Conservation (phyloP, 2,797 vertebrate species). For the Alauda arvensis region DNA sequence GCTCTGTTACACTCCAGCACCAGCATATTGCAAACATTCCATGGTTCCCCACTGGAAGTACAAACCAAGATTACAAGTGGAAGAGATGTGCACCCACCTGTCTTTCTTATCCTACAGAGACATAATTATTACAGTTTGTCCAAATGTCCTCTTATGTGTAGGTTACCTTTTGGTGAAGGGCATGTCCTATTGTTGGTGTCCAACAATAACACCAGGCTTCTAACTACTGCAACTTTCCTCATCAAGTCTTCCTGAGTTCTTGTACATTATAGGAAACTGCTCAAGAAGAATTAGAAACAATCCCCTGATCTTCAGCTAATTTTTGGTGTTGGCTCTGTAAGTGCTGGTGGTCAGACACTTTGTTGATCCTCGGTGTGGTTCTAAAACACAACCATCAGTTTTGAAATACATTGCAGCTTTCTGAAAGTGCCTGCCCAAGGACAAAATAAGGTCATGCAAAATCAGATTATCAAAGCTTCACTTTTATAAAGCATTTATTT, state of each 20-base stretch:
- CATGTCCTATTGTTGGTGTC: background rate
- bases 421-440: background rate
- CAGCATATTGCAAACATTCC: background rate
- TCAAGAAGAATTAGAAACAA: background rate
- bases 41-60: background rate
- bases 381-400: background rate
- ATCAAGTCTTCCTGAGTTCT: background rate
- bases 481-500: background rate
- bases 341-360: background rate
- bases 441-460: background rate
- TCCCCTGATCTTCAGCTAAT: accelerated
- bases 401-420: background rate
- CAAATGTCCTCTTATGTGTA: background rate
- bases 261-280: background rate
- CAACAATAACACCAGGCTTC: background rate
- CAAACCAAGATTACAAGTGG: background rate
- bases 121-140: background rate
- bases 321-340: accelerated
- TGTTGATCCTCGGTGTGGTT: background rate
- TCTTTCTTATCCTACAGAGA: background rate
- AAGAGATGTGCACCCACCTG: background rate
- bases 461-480: background rate
- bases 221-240: background rate
- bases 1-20: background rate
- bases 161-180: background rate